Evolutionary conservation across 2,888 invertebrate species (phyloP).

Genomic region (Cantharis flavilabris): DNA sequence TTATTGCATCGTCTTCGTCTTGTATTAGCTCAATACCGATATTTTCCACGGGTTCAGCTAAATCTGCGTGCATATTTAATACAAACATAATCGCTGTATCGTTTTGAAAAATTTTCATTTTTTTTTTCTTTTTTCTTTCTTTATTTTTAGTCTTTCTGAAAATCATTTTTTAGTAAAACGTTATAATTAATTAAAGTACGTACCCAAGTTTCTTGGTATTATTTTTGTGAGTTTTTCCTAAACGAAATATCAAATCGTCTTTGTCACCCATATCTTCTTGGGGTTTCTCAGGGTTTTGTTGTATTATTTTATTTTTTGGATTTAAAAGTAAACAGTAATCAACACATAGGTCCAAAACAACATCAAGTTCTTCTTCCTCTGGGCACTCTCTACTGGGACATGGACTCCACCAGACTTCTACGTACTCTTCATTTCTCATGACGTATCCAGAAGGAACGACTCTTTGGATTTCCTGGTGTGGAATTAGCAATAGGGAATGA

Average conservation of each 20-base stretch:
- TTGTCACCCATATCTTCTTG: constrained; percentile 58
- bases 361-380: constrained; percentile 72
- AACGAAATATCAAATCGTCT: constrained; percentile 63
- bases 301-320: constrained; percentile 47
- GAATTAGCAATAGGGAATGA: constrained; percentile 77
- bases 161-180: neutral
- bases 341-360: constrained; percentile 72
- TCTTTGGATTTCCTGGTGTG: constrained; percentile 78
- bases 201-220: constrained; percentile 7
- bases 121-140: constrained; percentile 9
- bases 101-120: constrained; percentile 15
- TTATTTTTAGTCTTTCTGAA: constrained; percentile 5
- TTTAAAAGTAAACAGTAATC: constrained; percentile 70
- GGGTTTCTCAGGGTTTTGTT: constrained; percentile 38
- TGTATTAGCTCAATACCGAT: constrained; percentile 76
- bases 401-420: constrained; percentile 85
- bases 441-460: constrained; percentile 76
- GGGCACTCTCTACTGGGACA: constrained; percentile 81
- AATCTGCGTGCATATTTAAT: constrained; percentile 71
- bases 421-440: constrained; percentile 69
- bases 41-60: constrained; percentile 76
- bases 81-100: constrained; percentile 43
- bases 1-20: constrained; percentile 74
- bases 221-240: constrained; percentile 51
- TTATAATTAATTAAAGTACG: neutral